Conservation (phyloP, 1,140 invertebrate species). For the Monochamus saltuarius region DNA sequence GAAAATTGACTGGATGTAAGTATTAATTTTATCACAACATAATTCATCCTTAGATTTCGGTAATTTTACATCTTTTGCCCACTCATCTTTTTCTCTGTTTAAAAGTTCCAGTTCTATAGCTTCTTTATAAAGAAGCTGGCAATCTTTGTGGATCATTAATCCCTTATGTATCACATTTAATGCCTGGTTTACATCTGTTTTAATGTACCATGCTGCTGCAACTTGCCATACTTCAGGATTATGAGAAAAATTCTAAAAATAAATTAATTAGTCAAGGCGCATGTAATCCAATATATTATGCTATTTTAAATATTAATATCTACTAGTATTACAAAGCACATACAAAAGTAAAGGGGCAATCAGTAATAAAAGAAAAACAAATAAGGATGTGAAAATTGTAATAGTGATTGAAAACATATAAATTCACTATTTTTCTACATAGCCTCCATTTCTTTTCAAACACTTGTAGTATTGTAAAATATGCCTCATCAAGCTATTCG, state of each 20-base stretch:
- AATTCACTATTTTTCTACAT: no score
- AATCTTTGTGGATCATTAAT: constrained; percentile 25
- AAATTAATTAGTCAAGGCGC: not conserved
- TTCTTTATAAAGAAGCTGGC: constrained; percentile 20
- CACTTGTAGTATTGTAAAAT: no score
- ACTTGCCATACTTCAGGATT: constrained; percentile 25
- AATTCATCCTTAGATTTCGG: constrained; percentile 17
- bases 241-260: constrained; percentile 20
- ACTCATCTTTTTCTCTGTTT: constrained; percentile 12
- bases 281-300: no score
- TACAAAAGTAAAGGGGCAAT: no score
- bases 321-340: no score
- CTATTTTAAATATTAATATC: no score
- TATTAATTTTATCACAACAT: constrained; percentile 24
- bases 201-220: constrained; percentile 21
- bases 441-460: no score
- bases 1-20: constrained; percentile 25
- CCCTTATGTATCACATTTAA: constrained; percentile 26
- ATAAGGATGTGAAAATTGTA: no score
- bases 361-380: no score
- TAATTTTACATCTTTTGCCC: not conserved
- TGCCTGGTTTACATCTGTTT: constrained; percentile 8
- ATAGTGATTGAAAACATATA: no score
- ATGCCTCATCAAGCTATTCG: no score
- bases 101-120: constrained; percentile 27